A percentile compares a stretch with the other conserved stretches of the same genome.
Conservation (phyloP, 2,113 vertebrate species). For the Vombatus ursinus region DNA sequence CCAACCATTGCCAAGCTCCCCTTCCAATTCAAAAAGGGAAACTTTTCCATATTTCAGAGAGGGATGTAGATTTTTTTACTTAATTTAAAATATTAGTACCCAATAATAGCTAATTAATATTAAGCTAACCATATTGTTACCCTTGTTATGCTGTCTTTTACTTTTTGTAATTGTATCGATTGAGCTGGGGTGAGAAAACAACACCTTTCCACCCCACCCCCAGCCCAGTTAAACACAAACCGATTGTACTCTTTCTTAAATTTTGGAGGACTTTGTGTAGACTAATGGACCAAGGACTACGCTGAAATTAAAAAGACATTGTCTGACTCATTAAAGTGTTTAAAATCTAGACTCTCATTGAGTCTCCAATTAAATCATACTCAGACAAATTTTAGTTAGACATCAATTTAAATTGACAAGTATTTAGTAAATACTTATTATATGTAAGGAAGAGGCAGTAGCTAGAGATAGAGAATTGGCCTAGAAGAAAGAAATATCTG, state of each 20-base stretch:
- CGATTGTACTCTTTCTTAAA: neutral
- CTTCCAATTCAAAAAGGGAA: neutral
- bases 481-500: neutral
- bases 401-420: neutral
- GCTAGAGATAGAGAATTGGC: neutral
- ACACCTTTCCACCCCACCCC: neutral
- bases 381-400: neutral
- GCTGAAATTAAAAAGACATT: neutral
- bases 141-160: neutral
- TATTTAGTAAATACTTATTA: neutral
- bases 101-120: neutral
- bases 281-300: neutral
- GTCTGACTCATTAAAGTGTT: neutral
- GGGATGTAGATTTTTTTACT: neutral
- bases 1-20: neutral
- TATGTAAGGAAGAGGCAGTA: neutral
- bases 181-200: too few species aligned
- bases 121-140: neutral
- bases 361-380: neutral
- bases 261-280: neutral
- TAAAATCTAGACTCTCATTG: neutral
- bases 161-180: neutral
- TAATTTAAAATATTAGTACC: neutral
- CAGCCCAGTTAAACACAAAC: neutral
- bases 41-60: neutral